Evolutionary conservation across 2,797 vertebrate genomes (phyloP).

Genomic region (Hyperoplus immaculatus): DNA sequence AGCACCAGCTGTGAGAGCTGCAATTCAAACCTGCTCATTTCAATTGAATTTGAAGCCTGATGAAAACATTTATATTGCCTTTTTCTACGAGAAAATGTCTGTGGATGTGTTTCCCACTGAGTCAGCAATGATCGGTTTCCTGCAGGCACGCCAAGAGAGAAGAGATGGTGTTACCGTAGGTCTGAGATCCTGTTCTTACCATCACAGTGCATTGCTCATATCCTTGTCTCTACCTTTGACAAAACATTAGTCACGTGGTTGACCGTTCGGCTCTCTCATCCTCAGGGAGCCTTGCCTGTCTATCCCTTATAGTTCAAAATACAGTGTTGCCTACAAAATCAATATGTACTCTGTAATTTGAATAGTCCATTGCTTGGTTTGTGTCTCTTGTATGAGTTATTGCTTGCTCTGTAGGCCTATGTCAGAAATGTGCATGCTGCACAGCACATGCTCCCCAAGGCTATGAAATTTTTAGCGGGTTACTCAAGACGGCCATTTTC

Average conservation of each 20-base stretch:
- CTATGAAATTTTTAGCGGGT: conserved; percentile 21
- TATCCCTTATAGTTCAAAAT: conserved; percentile 29
- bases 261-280: conserved; percentile 4
- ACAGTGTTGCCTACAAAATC: neutral
- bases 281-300: neutral
- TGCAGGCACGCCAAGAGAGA: conserved; percentile 42
- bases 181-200: conserved; percentile 32
- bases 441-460: conserved; percentile 6
- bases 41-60: neutral
- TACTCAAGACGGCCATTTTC: conserved; percentile 48
- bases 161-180: conserved; percentile 45
- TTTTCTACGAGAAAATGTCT: conserved; percentile 10
- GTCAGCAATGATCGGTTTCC: conserved; percentile 54
- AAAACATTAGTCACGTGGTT: conserved; percentile 53
- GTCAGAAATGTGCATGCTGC: neutral
- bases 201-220: conserved; percentile 50
- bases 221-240: conserved; percentile 48
- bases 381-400: neutral
- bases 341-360: conserved; percentile 9
- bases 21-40: neutral
- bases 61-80: conserved; percentile 8
- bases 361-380: neutral
- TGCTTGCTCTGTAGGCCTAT: neutral
- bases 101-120: conserved; percentile 52
- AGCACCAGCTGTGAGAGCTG: neutral